Percentiles rank a stretch among this genome's conserved stretches.
Conservation (phyloP, 1,140 invertebrate genomes). For the Tetragnatha versicolor region DNA sequence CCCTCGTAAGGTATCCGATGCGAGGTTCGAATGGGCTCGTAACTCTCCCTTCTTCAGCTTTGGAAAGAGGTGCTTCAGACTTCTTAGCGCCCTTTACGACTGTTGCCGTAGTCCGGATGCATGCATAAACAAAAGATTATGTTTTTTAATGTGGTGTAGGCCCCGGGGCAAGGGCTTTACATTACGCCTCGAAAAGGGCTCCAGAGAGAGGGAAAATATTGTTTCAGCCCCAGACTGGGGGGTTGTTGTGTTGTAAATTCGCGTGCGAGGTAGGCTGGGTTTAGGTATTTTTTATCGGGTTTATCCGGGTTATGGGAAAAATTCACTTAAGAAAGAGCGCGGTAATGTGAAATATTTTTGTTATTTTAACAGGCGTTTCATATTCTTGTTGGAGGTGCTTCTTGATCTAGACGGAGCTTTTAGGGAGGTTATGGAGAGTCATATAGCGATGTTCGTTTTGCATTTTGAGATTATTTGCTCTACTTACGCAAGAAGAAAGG, state of each 20-base stretch:
- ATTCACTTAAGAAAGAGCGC: constrained; percentile 16
- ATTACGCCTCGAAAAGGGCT: neutral
- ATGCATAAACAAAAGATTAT: constrained; percentile 28
- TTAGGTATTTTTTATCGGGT: neutral
- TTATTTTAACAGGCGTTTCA: too few relatives aligned
- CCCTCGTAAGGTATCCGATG: constrained; percentile 3
- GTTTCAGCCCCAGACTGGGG: neutral
- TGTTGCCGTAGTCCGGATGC: constrained; percentile 2
- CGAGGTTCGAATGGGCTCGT: constrained; percentile 1
- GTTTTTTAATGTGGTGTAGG: neutral
- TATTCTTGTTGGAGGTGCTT: too few relatives aligned
- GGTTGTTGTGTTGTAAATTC: constrained; percentile 6
- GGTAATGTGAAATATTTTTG: too few relatives aligned
- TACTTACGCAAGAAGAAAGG: too few relatives aligned
- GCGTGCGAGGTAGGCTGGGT: neutral
- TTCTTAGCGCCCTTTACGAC: neutral
- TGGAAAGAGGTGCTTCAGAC: neutral
- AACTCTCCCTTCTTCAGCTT: neutral
- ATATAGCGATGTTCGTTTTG: too few relatives aligned
- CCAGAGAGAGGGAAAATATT: constrained; percentile 5
- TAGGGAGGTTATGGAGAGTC: too few relatives aligned
- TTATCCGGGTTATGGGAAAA: neutral
- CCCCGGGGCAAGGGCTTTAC: neutral
- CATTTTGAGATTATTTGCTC: too few relatives aligned
- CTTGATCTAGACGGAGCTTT: too few relatives aligned